Base-by-base conservation (phyloP, 2,797 vertebrate species). In the Cetoscarus ocellatus region DNA sequence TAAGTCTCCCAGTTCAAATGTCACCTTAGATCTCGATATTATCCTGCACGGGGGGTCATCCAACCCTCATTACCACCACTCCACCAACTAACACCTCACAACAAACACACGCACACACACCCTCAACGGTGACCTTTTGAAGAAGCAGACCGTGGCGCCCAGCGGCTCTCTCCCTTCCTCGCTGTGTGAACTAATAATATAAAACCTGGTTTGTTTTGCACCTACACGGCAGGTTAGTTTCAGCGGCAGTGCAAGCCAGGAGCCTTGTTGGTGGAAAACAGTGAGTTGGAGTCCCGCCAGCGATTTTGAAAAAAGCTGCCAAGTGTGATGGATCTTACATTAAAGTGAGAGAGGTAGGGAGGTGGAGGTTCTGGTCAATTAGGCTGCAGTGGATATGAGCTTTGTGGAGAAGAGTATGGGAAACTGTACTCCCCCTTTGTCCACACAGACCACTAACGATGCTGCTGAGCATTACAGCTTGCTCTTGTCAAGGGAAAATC, bases 121-220 rank as follows among this genome's bases (percentile, higher is more conserved):
- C 34, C 36, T 48, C 53, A 64, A 8, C 12, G 13, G 51, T 70
- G 67, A 60, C 82, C 76, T 85, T 83, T 84, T 18, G 10, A 56
- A 64, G 51, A 64, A 35, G 58, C 11, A 34, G 44, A 11, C 66
- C 18, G 0, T 3, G 13, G 54, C 67, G 34, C 56, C 72, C 61
- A 36, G 74, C 70, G 9, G 70, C 8, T 35, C 10, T 35, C 57
- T 57, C 38, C 15, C 57, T 18, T 19, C 42, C 62, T 55, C 17
- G 0, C 76, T 66, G 70, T 61, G 63, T 85, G 67, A 79, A 59
- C 70, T 62, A 75, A 77, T 62, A 80, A 79, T 2, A 67, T 6
- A 15, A 81, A 65, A 43, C 54, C 39, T 0, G 27, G 74, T 79
- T 85, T 79, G 74, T 74, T 82, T 87, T 80, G 71, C 60, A 79